These are phyloP conservation scores for Cynoglossus semilaevis DNA, from an alignment of 2,113 vertebrate species.

Conservation along the genomic window DNA sequence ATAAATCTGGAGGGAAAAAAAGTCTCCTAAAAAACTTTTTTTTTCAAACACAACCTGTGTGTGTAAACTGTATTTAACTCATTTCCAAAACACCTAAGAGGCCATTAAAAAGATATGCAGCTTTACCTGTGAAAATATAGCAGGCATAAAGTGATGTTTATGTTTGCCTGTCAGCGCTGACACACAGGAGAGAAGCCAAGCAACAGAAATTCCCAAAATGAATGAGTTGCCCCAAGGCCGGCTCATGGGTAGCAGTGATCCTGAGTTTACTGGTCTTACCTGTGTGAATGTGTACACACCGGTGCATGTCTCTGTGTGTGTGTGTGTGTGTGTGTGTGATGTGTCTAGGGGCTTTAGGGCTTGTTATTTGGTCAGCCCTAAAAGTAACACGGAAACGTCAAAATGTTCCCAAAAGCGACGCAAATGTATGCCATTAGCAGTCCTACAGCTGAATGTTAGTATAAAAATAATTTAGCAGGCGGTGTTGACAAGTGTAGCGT, in stretches of 20 bases:
- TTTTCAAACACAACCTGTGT: no score
- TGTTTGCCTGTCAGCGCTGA: slow-evolving; percentile 12
- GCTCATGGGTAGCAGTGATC: slow-evolving; percentile 47
- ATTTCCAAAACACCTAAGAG: slow-evolving; percentile 16
- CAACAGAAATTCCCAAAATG: slow-evolving; percentile 41
- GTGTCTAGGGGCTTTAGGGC: slow-evolving; percentile 26
- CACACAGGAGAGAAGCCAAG: slow-evolving; percentile 33
- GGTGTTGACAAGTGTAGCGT: slow-evolving; percentile 21
- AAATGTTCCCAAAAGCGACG: slow-evolving; percentile 13
- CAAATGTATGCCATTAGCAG: slow-evolving; percentile 17
- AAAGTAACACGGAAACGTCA: slow-evolving; percentile 35
- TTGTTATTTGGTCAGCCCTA: slow-evolving; percentile 39
- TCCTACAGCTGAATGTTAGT: neutral
- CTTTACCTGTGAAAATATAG: neutral
- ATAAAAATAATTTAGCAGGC: slow-evolving; percentile 27
- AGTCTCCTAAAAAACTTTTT: no score
- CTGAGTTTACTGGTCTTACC: neutral
- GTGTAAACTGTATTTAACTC: no score
- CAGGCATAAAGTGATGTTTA: slow-evolving; percentile 35
- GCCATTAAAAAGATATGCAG: no score
- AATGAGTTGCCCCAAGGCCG: slow-evolving; percentile 50
- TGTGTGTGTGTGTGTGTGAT: slow-evolving; percentile 11
- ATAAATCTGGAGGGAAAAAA: no score
- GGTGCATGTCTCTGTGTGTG: slow-evolving; percentile 13
- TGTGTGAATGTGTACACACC: neutral